Base-by-base conservation (phyloP, 2,797 vertebrate species). In the Pogoniulus pusillus region DNA sequence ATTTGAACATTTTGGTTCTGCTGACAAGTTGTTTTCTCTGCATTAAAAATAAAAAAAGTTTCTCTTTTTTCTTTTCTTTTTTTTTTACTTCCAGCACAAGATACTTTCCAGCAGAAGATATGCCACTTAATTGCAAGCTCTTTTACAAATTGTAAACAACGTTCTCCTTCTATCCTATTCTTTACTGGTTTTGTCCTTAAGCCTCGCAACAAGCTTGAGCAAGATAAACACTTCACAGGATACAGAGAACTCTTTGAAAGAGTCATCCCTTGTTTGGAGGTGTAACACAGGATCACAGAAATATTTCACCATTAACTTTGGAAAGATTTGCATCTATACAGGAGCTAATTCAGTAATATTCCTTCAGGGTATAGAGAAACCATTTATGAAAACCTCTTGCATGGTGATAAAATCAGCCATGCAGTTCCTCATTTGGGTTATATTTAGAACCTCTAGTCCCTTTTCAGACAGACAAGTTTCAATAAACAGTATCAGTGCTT, bases 401-500 rank as follows among this genome's bases (percentile, higher is more conserved):
- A 49, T 76, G 88, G 85, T 53, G 66, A 93, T 76, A 94, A 96
- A 95, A 90, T 88, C 80, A 72, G 68, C 57, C 16, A 41, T 65
- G n/a, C 7, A 70, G 13, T 85, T 93, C 35, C 89, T 94, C 53
- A 55, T 66, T 81, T 37, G 27, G 18, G 22, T 91, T 91, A 93
- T 88, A 84, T 94, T 3, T 83, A 65, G 93, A 84, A 94, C 75
- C 14, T 47, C 62, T 35, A 53, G 81, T 37, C 41, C 66, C 65
- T 85, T 92, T 93, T 91, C 73, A 94, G 85, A 91, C 37, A 82
- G 79, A 74, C 27, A 53, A 73, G 62, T 93, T 96, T 94, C 85
- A 95, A 92, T 96, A 96, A 97, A 96, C 85, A 91, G 29, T 53
- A 78, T 83, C 94, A 95, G 35, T 30, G 70, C 65, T 73, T 95